Percentiles rank a stretch among this genome's conserved stretches.
Evolutionary conservation across 2,113 vertebrate genomes (phyloP).

Genomic region (Phyllostomus hastatus): DNA sequence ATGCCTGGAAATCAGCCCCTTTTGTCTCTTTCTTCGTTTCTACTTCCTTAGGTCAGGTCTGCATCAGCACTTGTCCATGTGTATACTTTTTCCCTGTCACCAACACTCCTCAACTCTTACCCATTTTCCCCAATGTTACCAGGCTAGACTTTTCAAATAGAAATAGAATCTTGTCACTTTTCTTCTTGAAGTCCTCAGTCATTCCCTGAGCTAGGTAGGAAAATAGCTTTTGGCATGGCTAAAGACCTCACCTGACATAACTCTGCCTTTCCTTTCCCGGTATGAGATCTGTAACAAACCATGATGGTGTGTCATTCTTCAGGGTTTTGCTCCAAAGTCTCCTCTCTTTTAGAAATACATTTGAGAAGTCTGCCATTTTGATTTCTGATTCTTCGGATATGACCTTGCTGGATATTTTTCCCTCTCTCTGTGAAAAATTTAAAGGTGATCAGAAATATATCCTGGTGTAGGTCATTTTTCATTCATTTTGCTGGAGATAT

Average conservation of each 20-base stretch:
- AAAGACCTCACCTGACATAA: not conserved
- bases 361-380: not conserved
- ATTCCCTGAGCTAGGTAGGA: not conserved
- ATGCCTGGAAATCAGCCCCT: not conserved
- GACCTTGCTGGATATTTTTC: not conserved
- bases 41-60: not conserved
- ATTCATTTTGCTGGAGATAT: not conserved
- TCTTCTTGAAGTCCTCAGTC: not conserved
- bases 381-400: not conserved
- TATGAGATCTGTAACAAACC: not conserved
- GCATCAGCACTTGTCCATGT: not conserved
- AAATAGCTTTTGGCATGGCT: not conserved
- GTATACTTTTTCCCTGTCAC: not conserved
- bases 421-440: not conserved
- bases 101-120: not conserved
- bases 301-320: not conserved
- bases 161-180: not conserved
- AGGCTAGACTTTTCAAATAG: not conserved
- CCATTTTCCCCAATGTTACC: not conserved
- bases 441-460: not conserved
- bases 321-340: not conserved
- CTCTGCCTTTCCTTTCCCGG: not conserved
- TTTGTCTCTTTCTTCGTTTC: not conserved
- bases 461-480: not conserved
- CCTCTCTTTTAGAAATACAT: not conserved